Base-by-base conservation (phyloP, 2,888 invertebrate species). In the Eumacrocentrus americanus region DNA sequence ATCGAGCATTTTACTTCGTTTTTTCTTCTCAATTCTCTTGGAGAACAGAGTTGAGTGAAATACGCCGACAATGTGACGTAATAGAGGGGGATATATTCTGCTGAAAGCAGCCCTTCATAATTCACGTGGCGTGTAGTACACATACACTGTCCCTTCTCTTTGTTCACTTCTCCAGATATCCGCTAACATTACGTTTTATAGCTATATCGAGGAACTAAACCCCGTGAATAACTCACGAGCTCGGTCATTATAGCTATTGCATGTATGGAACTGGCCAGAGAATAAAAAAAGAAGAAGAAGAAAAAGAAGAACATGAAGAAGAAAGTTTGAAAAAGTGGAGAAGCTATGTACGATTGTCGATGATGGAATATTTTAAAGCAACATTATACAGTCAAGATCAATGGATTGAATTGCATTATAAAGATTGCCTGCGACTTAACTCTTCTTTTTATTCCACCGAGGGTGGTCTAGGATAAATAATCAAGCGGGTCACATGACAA, bases 161-260 rank as follows among this genome's bases (percentile, higher is more conserved):
- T 42, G 42, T 42, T 20, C 42, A 42, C 2, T 18, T 42, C 6
- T 16, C 20, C 42, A 42, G 5, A 42, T 20, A 42, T n/a, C 18
- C 20, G 18, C n/a, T 18, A 18, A 42, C 11, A 6, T 42, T 42
- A 7, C 18, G 42, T 18, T 35, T 46, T 37, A 46, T n/a, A n/a
- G 35, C 55, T 55, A 55, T 55, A 55, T 55, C 44, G 14, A 55
- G 55, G 37, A 55, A 46, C 55, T 40, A 53, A 40, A 37, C 53
- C 37, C 47, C n/a, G 59, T 59, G 59, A 59, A 59, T 59, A 59
- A 59, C 47, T 59, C 40, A 59, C 46, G 53, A 59, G 53, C 23
- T 42, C 9, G 1, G 42, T 60, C 59, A 59, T 64, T 64, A 62
- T 62, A 64, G 54, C 48, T 57, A 5, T 16, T 20, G n/a, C 6